A percentile compares a stretch with the other conserved stretches of the same genome.
phyloP scores from a whole-genome alignment of 2,113 vertebrate species.

The Hippocampus barbouri region DNA sequence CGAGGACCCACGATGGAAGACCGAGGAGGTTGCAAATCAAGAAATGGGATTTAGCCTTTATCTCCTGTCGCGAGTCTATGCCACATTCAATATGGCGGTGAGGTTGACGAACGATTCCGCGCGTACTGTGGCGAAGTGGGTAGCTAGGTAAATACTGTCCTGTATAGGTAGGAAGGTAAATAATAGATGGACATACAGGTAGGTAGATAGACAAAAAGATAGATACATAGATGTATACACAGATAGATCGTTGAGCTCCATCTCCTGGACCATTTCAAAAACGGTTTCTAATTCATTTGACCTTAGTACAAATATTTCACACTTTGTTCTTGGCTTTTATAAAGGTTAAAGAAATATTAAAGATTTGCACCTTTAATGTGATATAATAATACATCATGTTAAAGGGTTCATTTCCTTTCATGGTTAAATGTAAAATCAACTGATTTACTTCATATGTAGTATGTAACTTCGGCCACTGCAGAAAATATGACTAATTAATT shows the following conservation, averaged over 20 bases:
- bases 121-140: not conserved
- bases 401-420: not conserved
- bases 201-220: not conserved
- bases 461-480: not conserved
- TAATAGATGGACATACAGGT: not conserved
- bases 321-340: no score
- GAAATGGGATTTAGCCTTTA: not conserved
- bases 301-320: no score
- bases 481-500: not conserved
- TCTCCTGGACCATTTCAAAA: not conserved
- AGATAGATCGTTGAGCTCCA: not conserved
- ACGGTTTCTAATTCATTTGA: not conserved
- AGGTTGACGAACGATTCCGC: not conserved
- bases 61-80: not conserved
- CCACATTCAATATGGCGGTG: not conserved
- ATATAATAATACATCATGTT: not conserved
- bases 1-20: not conserved
- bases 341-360: not conserved
- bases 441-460: not conserved
- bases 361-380: not conserved
- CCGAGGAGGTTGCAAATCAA: not conserved
- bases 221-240: no score
- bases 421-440: not conserved
- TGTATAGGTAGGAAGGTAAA: not conserved
- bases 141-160: not conserved